These are phyloP conservation scores for Harpalus rufipes DNA, from an alignment of 2,888 invertebrate genomes.

Conservation along the genomic window DNA sequence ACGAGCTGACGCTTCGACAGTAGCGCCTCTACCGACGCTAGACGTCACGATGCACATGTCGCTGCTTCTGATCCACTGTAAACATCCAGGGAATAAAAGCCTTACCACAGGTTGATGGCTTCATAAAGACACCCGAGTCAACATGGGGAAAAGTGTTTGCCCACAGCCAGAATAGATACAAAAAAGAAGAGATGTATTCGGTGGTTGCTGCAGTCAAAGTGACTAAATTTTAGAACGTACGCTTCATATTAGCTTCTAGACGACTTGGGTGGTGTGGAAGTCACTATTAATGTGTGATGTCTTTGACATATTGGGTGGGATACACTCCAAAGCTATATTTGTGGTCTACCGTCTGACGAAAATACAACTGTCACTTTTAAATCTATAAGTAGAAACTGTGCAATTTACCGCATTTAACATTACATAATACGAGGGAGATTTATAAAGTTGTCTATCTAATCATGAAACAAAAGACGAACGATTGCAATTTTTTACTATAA, in stretches of 20 bases:
- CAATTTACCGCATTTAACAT: too few relatives aligned
- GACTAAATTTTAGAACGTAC: neutral
- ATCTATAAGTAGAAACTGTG: neutral
- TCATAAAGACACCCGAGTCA: neutral
- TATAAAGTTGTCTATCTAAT: too few relatives aligned
- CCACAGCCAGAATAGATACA: too few relatives aligned
- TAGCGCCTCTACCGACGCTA: neutral
- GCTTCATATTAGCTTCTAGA: neutral
- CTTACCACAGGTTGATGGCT: neutral
- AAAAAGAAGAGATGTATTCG: neutral
- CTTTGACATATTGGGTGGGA: neutral
- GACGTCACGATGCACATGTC: neutral
- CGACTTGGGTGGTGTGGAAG: neutral
- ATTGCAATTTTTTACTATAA: too few relatives aligned
- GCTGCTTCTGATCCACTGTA: neutral
- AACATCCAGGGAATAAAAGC: neutral
- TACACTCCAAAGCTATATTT: neutral
- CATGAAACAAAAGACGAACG: too few relatives aligned
- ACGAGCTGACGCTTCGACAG: neutral
- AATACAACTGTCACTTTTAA: neutral
- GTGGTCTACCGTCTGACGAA: neutral
- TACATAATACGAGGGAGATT: too few relatives aligned
- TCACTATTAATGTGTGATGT: neutral
- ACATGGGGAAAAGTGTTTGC: neutral
- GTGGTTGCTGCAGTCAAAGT: neutral